Conservation (phyloP, 2,797 vertebrate genomes). For the Tadarida brasiliensis region DNA sequence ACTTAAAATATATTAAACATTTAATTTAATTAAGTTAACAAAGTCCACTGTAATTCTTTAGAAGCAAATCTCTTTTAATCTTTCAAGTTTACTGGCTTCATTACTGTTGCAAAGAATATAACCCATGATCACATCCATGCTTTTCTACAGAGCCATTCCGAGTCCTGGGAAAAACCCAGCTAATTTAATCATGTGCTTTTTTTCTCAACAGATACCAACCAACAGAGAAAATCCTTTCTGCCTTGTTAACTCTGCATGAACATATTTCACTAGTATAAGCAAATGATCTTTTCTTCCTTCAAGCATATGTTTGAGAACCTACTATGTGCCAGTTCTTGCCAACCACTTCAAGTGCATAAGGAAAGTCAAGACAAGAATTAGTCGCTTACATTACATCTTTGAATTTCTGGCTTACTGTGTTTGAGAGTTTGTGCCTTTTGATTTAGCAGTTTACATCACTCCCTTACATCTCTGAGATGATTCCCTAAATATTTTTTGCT, state of each 20-base stretch:
- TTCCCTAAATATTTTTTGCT: slow-evolving; percentile 35
- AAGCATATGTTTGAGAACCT: slow-evolving; percentile 49
- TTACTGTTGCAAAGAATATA: slow-evolving; percentile 52
- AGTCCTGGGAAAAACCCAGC: not conserved
- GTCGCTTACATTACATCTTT: not conserved
- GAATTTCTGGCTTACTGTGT: not conserved
- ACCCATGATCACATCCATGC: not conserved
- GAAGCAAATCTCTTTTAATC: slow-evolving; percentile 33
- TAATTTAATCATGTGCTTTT: slow-evolving; percentile 18
- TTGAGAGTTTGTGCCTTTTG: not conserved
- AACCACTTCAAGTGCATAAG: not conserved
- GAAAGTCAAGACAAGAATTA: slow-evolving; percentile 15
- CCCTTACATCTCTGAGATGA: not conserved
- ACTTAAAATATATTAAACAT: slow-evolving; percentile 50
- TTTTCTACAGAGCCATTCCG: not conserved
- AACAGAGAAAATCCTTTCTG: slow-evolving; percentile 23
- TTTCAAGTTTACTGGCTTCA: slow-evolving; percentile 57
- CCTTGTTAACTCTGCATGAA: not conserved
- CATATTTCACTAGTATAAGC: not conserved
- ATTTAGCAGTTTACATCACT: not conserved
- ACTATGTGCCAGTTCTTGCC: not conserved
- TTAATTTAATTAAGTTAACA: slow-evolving; percentile 61
- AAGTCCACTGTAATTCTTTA: slow-evolving; percentile 38
- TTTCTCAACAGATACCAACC: slow-evolving; percentile 1
- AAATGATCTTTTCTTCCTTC: slow-evolving; percentile 25